Percentiles rank a stretch among this genome's conserved stretches.
phyloP scores from a whole-genome alignment of 1,140 invertebrate genomes.

The Anagrus nilaparvatae region DNA sequence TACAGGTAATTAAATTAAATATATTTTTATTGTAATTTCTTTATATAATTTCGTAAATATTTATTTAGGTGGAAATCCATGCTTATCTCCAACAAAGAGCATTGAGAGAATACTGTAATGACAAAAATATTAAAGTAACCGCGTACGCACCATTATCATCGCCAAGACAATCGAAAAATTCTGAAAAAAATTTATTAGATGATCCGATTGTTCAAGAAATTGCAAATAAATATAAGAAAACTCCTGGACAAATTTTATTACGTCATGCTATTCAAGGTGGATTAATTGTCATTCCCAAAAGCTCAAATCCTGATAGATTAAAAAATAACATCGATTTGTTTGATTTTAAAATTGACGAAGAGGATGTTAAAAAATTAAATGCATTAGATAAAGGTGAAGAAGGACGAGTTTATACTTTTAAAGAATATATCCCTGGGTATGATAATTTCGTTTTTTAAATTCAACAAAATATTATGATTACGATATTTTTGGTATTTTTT shows the following conservation, averaged over 20 bases:
- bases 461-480: too few species aligned
- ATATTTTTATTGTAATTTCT: neutral
- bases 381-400: slow-evolving; percentile 43
- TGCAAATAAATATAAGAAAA: slow-evolving; percentile 56
- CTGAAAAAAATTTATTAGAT: slow-evolving; percentile 47
- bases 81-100: slow-evolving; percentile 71
- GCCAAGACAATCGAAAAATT: slow-evolving; percentile 37
- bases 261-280: slow-evolving; percentile 63
- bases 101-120: slow-evolving; percentile 62
- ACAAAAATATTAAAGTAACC: slow-evolving; percentile 61
- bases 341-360: slow-evolving; percentile 44
- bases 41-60: neutral
- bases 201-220: slow-evolving; percentile 58
- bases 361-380: slow-evolving; percentile 43
- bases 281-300: slow-evolving; percentile 75
- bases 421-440: too few species aligned
- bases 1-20: slow-evolving; percentile 46
- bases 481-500: too few species aligned
- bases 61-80: slow-evolving; percentile 63
- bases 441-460: too few species aligned
- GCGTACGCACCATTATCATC: slow-evolving; percentile 80
- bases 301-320: slow-evolving; percentile 58
- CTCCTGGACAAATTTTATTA: slow-evolving; percentile 65
- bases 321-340: slow-evolving; percentile 54
- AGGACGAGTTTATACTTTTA: slow-evolving; percentile 57